A percentile compares a stretch with the other conserved stretches of the same genome.
phyloP scores from a whole-genome alignment of 1,140 invertebrate species.

The Nilaparvata lugens region DNA sequence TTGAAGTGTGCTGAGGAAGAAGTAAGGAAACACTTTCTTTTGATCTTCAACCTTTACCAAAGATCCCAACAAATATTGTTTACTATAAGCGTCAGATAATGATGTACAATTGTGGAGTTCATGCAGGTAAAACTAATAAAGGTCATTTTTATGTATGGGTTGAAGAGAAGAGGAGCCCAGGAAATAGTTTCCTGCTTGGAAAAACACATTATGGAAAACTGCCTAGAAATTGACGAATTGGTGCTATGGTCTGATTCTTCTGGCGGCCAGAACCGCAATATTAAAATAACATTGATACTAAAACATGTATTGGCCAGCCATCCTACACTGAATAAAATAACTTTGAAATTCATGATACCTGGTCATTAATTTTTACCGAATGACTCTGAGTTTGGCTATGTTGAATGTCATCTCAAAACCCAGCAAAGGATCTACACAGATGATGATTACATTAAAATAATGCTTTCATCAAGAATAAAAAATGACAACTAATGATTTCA shows the following conservation, averaged over 20 bases:
- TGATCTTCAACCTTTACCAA: constrained; percentile 25
- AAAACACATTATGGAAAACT: constrained; percentile 28
- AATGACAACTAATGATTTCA: constrained; percentile 14
- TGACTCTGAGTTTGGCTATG: too few relatives aligned
- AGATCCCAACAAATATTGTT: constrained; percentile 29
- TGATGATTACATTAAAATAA: constrained; percentile 29
- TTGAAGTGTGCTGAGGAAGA: too few relatives aligned
- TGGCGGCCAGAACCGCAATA: too few relatives aligned
- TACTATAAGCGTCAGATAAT: constrained; percentile 33
- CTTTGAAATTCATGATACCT: constrained; percentile 30
- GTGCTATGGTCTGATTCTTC: constrained; percentile 34
- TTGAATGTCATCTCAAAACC: constrained; percentile 30
- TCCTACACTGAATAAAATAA: too few relatives aligned
- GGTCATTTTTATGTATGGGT: constrained; percentile 30
- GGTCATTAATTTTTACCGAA: constrained; percentile 33
- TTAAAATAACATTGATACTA: too few relatives aligned
- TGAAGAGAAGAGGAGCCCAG: constrained; percentile 30
- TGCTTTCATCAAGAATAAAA: constrained; percentile 26
- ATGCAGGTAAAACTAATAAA: constrained; percentile 22
- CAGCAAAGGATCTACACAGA: constrained; percentile 28
- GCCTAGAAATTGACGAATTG: constrained; percentile 23
- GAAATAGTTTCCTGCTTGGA: constrained; percentile 32
- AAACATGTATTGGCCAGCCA: too few relatives aligned
- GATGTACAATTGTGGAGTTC: constrained; percentile 22
- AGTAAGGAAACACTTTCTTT: too few relatives aligned